Conservation (phyloP, 2,113 vertebrate genomes). For the Oncorhynchus gorbuscha region DNA sequence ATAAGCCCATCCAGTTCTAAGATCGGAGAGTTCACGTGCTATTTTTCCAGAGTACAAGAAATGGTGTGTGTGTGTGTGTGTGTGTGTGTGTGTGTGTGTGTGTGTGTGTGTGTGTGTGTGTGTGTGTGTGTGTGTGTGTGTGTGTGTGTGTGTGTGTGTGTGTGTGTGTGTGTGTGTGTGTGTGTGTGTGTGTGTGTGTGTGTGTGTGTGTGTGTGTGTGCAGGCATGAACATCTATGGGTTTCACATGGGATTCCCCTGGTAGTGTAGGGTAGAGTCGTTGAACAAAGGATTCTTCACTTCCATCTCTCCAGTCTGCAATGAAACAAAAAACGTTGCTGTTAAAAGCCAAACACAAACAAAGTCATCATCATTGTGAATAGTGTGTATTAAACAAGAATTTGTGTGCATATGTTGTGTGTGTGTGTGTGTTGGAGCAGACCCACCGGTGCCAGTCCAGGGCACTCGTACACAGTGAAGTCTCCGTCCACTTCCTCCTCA, state of each 20-base stretch:
- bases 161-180: not conserved
- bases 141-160: not conserved
- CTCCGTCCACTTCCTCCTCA: constrained; percentile 92
- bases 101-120: no score
- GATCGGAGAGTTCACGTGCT: not conserved
- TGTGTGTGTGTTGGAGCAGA: constrained; percentile 8
- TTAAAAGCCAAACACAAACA: not conserved
- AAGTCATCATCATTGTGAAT: not conserved
- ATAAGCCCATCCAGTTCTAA: not conserved
- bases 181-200: no score
- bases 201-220: not conserved
- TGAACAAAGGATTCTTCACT: constrained; percentile 94
- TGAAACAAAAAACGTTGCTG: not conserved
- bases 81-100: not conserved
- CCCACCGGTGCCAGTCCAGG: constrained; percentile 92
- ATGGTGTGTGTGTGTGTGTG: not conserved
- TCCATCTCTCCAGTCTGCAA: constrained; percentile 96
- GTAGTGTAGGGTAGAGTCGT: constrained; percentile 67
- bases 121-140: not conserved
- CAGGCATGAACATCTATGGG: constrained; percentile 7
- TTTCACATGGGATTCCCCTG: constrained; percentile 73
- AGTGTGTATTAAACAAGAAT: not conserved
- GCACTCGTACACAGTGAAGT: constrained; percentile 96
- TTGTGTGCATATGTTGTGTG: constrained; percentile 2
- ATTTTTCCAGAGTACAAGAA: not conserved